A percentile compares a stretch with the other conserved stretches of the same genome.
Conservation (phyloP, 1,140 invertebrate genomes). For the Andrena cerasifolii region DNA sequence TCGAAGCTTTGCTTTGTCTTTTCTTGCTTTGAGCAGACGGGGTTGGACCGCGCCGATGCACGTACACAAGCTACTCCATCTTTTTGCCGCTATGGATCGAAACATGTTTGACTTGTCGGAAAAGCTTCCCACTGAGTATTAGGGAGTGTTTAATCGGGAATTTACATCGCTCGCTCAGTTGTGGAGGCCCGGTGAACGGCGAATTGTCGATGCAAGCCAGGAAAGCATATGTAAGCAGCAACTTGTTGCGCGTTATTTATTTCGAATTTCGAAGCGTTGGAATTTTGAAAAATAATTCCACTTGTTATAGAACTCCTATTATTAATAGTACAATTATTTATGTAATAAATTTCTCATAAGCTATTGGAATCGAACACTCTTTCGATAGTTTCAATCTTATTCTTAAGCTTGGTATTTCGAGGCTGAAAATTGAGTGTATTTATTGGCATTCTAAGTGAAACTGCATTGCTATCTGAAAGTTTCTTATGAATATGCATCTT, state of each 20-base stretch:
- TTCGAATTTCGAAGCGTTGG: constrained; percentile 10
- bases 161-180: constrained; percentile 13
- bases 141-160: constrained; percentile 33
- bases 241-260: constrained; percentile 42
- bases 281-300: no score
- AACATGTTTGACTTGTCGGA: constrained; percentile 20
- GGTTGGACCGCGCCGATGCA: neutral
- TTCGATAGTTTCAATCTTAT: no score
- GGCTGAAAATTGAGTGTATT: no score
- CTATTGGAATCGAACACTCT: no score
- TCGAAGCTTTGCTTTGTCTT: no score
- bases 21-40: neutral
- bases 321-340: no score
- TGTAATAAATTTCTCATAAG: no score
- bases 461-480: no score
- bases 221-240: constrained; percentile 41
- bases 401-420: no score
- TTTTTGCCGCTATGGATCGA: constrained; percentile 13
- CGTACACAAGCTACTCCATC: neutral
- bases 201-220: constrained; percentile 33
- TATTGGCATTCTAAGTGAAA: no score
- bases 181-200: constrained; percentile 10
- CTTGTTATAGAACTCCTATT: no score
- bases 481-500: no score
- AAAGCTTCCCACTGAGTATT: constrained; percentile 20